Evolutionary conservation across 2,113 vertebrate species (phyloP).

Genomic region (Phycodurus eques): DNA sequence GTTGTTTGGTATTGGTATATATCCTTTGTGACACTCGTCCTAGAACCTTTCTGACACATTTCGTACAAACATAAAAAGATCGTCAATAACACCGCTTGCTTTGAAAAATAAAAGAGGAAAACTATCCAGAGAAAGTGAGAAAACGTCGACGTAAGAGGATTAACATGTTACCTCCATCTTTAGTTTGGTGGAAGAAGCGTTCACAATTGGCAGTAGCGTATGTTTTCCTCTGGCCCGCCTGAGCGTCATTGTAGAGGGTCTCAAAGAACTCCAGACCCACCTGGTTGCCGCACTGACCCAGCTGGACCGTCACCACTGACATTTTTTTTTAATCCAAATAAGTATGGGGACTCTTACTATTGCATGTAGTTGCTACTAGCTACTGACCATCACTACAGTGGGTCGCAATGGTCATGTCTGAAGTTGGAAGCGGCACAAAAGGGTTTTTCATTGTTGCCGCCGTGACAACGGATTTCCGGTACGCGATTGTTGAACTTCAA

Average conservation of each 20-base stretch:
- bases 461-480: not conserved
- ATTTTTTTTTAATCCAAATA: slow-evolving; percentile 55
- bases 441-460: not conserved
- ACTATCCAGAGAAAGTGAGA: too few relatives aligned
- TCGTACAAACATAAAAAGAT: too few relatives aligned
- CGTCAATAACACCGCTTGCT: too few relatives aligned
- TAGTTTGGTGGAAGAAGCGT: slow-evolving; percentile 80
- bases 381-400: not conserved
- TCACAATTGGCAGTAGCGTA: slow-evolving; percentile 76
- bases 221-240: slow-evolving; percentile 65
- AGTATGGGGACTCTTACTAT: not conserved
- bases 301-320: slow-evolving; percentile 88
- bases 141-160: too few relatives aligned
- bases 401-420: not conserved
- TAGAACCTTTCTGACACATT: too few relatives aligned
- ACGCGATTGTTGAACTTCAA: not conserved
- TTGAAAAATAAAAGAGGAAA: too few relatives aligned
- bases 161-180: not conserved
- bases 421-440: not conserved
- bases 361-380: not conserved
- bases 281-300: slow-evolving; percentile 97
- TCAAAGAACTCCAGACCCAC: slow-evolving; percentile 85
- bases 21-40: too few relatives aligned
- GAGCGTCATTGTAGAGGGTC: slow-evolving; percentile 72
- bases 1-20: too few relatives aligned